Evolutionary conservation across 1,140 invertebrate genomes (phyloP), one percentile per base, ranked within the genome.

Genomic region (Drosophila pachea): DNA sequence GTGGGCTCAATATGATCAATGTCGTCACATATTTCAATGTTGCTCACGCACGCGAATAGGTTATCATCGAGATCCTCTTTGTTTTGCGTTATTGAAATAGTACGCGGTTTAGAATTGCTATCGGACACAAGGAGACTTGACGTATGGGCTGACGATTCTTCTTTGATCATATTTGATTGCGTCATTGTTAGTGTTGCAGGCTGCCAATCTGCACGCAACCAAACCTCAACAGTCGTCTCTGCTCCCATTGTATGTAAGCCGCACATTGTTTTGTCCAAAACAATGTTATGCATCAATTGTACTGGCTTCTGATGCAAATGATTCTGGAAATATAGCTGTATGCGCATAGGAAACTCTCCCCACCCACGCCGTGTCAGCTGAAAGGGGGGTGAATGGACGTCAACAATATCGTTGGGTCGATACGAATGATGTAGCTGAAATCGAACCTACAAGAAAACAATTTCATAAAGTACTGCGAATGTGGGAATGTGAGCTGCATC

Each of bases 361-460:
- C 96, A 98, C 14, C 96, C 96, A 52, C 95, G 91, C 47, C 95
- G 91, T 0, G 93, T 93, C 47, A 98, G 86, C 86, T 97, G 94
- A 91, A 96, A 97, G 7, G 96, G 96, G 0, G 94, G 91, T 38
- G 92, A 90, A 49, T 94, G 95, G 6, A 97, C 90, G 89, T 95
- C 94, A 5, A 97, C 93, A 42, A 95, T 91, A 88, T 97, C 95
- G 90, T 97, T 94, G n/a, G 96, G 96, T 55, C 93, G 92, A 90
- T 97, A 97, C 45, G 95, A 96, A 31, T 94, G 93, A 91, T 98
- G 95, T 22, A 98, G 90, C 72, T 94, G 93, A 76, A 97, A 97
- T 62, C 93, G 91, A 55, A 96, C 94, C 79, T 86, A 22, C 22
- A 59, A 73, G 2, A 9, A 29, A 12, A 0, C 0, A 40, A 29